Percentiles rank a stretch among this genome's conserved stretches.
Conservation (phyloP, 2,797 vertebrate genomes). For the Halcyon badia region DNA sequence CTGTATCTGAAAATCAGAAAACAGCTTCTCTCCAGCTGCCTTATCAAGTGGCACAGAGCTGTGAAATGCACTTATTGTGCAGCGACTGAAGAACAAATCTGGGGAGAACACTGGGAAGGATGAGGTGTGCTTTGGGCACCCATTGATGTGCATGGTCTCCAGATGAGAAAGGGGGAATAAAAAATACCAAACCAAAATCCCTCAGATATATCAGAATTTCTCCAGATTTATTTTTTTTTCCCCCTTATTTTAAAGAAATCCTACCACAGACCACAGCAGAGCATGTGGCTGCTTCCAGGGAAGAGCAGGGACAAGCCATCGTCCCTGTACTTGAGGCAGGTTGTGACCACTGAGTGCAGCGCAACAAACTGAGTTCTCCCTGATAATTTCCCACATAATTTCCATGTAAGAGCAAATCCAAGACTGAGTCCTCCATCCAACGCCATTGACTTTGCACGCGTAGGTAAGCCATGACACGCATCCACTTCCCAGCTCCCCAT, state of each 20-base stretch:
- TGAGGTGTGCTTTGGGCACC: rapidly evolving
- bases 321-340: not conserved
- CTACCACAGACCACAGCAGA: not conserved
- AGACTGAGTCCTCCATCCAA: not conserved
- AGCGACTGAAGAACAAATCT: not conserved
- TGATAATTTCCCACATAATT: not conserved
- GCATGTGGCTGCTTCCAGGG: not conserved
- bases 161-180: not conserved
- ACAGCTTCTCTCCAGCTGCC: conserved; percentile 50
- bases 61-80: not conserved
- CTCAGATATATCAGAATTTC: not conserved
- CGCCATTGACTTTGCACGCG: rapidly evolving
- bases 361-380: not conserved
- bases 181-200: not conserved
- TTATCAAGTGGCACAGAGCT: conserved; percentile 25
- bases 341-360: rapidly evolving
- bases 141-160: not conserved
- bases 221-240: not conserved
- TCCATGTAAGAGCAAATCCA: not conserved
- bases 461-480: rapidly evolving
- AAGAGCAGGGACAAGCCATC: rapidly evolving
- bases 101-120: not conserved
- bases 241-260: not conserved
- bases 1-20: conserved; percentile 53
- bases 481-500: rapidly evolving